phyloP scores from a whole-genome alignment of 35 echinoderm and acorn worm genomes.

The Holothuria glaberrima region DNA sequence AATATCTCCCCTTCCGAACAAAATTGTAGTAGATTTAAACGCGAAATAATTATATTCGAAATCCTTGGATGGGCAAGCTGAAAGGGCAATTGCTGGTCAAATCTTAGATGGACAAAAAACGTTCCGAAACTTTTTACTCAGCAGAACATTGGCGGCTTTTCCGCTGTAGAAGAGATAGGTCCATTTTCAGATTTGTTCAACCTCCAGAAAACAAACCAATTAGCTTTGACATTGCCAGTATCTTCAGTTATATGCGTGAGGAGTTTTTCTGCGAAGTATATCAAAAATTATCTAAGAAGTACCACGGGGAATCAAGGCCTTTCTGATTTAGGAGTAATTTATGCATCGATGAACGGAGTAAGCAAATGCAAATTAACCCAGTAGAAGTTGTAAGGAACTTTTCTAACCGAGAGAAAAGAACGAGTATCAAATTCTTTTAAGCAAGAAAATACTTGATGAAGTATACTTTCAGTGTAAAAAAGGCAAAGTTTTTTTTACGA shows the following conservation, averaged over 20 bases:
- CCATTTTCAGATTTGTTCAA: slow-evolving; percentile 22
- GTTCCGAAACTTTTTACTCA: neutral
- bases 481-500: no score
- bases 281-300: slow-evolving; percentile 4
- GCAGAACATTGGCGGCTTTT: neutral
- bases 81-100: slow-evolving; percentile 39
- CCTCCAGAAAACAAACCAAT: slow-evolving; percentile 27
- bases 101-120: slow-evolving; percentile 34
- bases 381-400: neutral
- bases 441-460: neutral
- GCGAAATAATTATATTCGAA: slow-evolving; percentile 2
- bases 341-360: slow-evolving; percentile 26
- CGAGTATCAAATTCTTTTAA: neutral
- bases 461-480: no score
- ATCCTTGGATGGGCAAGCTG: slow-evolving; percentile 36
- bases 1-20: no score
- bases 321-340: slow-evolving; percentile 35
- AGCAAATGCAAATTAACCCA: slow-evolving; percentile 13
- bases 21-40: no score
- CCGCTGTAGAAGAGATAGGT: neutral
- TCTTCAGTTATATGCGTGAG: slow-evolving; percentile 24
- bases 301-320: neutral
- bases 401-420: neutral
- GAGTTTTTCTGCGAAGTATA: slow-evolving; percentile 51
- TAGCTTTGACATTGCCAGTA: slow-evolving; percentile 42